Evolutionary conservation across 2,888 invertebrate species (phyloP).

Genomic region (Oscheius sp.): DNA sequence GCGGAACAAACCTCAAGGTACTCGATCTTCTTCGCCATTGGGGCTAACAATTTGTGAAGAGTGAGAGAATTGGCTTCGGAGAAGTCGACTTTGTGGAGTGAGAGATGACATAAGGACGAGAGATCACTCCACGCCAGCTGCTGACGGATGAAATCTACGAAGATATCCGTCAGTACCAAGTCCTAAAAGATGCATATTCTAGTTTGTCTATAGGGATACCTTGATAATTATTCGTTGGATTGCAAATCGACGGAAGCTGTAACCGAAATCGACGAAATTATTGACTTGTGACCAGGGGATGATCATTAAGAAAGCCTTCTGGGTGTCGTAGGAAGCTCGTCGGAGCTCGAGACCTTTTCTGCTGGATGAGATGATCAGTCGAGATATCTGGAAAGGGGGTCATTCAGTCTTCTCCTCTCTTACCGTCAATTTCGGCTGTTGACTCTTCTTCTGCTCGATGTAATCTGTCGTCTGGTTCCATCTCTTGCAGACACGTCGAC

Average conservation of each 20-base stretch:
- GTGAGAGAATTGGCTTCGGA: slow-evolving; percentile 46
- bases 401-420: background rate
- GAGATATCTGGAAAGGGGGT: slow-evolving; percentile 44
- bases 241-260: slow-evolving; percentile 45
- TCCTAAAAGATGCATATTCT: slow-evolving; percentile 40
- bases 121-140: slow-evolving; percentile 44
- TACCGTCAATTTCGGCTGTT: slow-evolving; percentile 30
- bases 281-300: slow-evolving; percentile 30
- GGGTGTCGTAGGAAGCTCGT: slow-evolving; percentile 48
- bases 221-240: slow-evolving; percentile 51
- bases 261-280: slow-evolving; percentile 28
- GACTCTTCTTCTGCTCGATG: slow-evolving; percentile 32
- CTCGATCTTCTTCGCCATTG: slow-evolving; percentile 28
- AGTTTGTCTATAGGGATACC: background rate
- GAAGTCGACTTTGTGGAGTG: slow-evolving; percentile 48
- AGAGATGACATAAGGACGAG: slow-evolving; percentile 42
- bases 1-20: slow-evolving; percentile 18
- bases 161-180: slow-evolving; percentile 42
- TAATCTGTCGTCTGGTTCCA: slow-evolving; percentile 44
- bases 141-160: slow-evolving; percentile 48
- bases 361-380: slow-evolving; percentile 45
- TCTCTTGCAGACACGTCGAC: slow-evolving; percentile 43
- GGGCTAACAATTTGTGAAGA: slow-evolving; percentile 49
- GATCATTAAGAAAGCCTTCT: slow-evolving; percentile 37
- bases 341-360: slow-evolving; percentile 48